Percentiles rank a stretch among this genome's conserved stretches.
These are phyloP conservation scores for Enteromius anoplus DNA, from an alignment of 2,797 vertebrate species.

Conservation along the genomic window DNA sequence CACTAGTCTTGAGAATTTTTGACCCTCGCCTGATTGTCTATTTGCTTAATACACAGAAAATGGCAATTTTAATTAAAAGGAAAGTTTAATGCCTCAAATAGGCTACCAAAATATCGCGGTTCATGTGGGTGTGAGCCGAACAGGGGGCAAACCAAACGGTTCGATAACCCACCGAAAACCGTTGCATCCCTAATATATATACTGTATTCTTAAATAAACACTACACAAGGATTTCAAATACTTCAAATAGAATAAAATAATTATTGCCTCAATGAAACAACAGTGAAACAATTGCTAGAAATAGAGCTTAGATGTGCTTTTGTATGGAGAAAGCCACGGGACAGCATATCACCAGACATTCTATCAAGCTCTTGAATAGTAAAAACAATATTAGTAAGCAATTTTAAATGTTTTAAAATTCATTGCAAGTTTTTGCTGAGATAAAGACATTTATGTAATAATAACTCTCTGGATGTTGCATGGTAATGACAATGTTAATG, in stretches of 20 bases:
- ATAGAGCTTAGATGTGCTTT: no score
- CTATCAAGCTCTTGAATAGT: conserved; percentile 24
- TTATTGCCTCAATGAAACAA: background rate
- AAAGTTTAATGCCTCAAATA: no score
- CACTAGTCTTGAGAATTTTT: no score
- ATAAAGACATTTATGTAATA: background rate
- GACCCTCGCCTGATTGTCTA: no score
- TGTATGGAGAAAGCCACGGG: background rate
- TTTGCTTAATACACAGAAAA: no score
- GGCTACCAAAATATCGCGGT: no score
- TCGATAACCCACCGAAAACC: no score
- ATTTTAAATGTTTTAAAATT: background rate
- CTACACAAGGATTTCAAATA: background rate
- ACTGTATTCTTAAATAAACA: background rate
- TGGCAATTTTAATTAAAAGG: no score
- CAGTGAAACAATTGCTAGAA: background rate
- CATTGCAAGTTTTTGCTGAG: background rate
- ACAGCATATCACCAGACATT: conserved; percentile 37
- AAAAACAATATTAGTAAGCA: background rate
- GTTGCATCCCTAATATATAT: no score
- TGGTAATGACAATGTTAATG: background rate
- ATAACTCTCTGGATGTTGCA: background rate
- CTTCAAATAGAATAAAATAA: background rate
- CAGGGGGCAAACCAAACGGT: no score
- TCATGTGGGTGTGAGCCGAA: no score